phyloP scores from a whole-genome alignment of 2,797 vertebrate species.

The Percopsis omiscomaycus region DNA sequence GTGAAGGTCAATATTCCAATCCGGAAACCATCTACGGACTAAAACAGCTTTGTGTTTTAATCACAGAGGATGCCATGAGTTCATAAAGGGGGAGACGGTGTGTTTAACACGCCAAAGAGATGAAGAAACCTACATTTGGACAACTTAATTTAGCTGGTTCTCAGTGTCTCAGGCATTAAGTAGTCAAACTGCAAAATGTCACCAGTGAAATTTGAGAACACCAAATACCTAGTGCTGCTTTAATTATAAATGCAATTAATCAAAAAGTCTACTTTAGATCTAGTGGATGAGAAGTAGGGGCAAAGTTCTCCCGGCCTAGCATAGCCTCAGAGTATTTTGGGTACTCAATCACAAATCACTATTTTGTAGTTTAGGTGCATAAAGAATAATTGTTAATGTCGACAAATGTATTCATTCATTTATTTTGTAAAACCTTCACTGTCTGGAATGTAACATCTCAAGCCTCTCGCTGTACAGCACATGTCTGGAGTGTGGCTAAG shows the following conservation, averaged over 20 bases:
- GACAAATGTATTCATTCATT: too few relatives aligned
- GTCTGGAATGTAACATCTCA: not conserved
- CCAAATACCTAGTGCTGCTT: not conserved
- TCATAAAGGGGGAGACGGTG: slow-evolving; percentile 6
- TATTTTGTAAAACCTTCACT: too few relatives aligned
- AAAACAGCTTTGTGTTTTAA: slow-evolving; percentile 43
- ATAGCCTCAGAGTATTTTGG: not conserved
- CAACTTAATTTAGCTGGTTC: not conserved
- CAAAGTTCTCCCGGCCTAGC: not conserved
- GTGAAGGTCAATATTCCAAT: slow-evolving; percentile 58
- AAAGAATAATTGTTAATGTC: too few relatives aligned
- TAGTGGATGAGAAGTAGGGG: not conserved
- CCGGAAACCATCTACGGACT: slow-evolving; percentile 43
- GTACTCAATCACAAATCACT: not conserved
- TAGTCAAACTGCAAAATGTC: not conserved
- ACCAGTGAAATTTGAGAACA: not conserved
- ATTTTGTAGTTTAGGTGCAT: too few relatives aligned
- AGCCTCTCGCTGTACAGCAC: slow-evolving; percentile 9
- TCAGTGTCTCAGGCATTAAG: not conserved
- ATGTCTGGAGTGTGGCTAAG: slow-evolving; percentile 47
- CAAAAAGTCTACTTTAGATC: not conserved
- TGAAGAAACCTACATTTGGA: not conserved
- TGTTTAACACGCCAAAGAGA: not conserved
- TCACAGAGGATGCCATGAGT: slow-evolving; percentile 30
- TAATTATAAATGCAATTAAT: not conserved